These are phyloP conservation scores for Metridium senile DNA, from an alignment of 92 coral and sea anemone genomes.

Conservation along the genomic window DNA sequence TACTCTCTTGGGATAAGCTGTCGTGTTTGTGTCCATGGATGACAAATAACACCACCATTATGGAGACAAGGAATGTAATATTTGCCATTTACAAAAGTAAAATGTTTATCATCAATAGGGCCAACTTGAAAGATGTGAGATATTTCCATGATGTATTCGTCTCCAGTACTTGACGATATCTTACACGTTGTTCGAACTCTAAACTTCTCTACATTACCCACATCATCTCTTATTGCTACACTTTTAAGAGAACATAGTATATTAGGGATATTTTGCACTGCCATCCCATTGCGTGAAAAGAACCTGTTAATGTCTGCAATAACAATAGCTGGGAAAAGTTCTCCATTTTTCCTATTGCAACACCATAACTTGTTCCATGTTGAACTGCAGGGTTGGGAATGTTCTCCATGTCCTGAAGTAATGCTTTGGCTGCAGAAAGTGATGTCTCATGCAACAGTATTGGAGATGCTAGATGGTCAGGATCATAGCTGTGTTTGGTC, in stretches of 20 bases:
- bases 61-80: slow-evolving; percentile 51
- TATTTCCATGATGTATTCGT: slow-evolving; percentile 44
- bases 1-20: slow-evolving; percentile 41
- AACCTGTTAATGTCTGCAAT: slow-evolving; percentile 36
- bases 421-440: slow-evolving; percentile 37
- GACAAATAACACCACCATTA: slow-evolving; percentile 38
- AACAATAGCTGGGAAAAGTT: slow-evolving; percentile 5
- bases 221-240: slow-evolving; percentile 29
- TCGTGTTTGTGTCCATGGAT: slow-evolving; percentile 53
- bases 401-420: slow-evolving; percentile 22
- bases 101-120: slow-evolving; percentile 31
- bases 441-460: slow-evolving; percentile 49
- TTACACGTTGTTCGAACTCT: slow-evolving; percentile 20
- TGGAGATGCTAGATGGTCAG: slow-evolving; percentile 25
- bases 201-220: slow-evolving; percentile 40
- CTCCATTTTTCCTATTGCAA: slow-evolving; percentile 32
- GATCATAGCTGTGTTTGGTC: slow-evolving; percentile 6
- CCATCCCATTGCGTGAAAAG: slow-evolving; percentile 25
- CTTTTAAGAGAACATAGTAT: slow-evolving; percentile 14
- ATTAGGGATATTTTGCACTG: slow-evolving; percentile 21
- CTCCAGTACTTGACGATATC: background rate
- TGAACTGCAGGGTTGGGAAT: slow-evolving; percentile 4
- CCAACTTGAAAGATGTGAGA: slow-evolving; percentile 29
- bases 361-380: slow-evolving; percentile 53
- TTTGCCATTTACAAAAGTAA: slow-evolving; percentile 43